These are phyloP conservation scores for Penaeus monodon DNA, from an alignment of 2,888 invertebrate species.

Conservation along the genomic window DNA sequence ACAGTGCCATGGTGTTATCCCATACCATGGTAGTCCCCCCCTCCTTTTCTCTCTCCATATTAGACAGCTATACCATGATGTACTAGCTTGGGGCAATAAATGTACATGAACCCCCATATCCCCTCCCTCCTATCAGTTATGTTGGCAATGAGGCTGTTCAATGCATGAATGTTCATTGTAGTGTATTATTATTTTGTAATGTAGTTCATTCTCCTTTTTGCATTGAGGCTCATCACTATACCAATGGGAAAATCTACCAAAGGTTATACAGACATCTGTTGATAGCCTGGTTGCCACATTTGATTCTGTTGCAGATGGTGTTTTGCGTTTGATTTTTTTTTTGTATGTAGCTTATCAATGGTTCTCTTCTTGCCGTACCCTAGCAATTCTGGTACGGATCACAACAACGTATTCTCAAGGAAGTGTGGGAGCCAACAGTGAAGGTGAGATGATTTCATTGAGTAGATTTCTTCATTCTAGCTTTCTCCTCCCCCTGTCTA, in stretches of 20 bases:
- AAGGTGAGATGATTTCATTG: conserved; percentile 70
- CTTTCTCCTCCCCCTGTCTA: conserved; percentile 8
- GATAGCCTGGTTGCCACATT: conserved; percentile 57
- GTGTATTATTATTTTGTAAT: background rate
- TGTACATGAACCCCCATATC: conserved; percentile 19
- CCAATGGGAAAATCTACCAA: background rate
- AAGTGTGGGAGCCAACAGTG: conserved; percentile 75
- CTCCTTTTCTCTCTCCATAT: background rate
- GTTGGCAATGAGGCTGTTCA: conserved; percentile 19
- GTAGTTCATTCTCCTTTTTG: background rate
- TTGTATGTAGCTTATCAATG: conserved; percentile 57
- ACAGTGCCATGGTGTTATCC: background rate
- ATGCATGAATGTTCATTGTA: background rate
- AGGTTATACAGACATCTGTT: conserved; percentile 1
- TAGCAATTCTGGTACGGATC: conserved; percentile 88
- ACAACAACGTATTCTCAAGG: conserved; percentile 80
- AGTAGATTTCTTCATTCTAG: conserved; percentile 1
- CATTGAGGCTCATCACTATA: background rate
- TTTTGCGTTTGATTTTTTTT: conserved; percentile 46
- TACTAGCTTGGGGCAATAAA: background rate
- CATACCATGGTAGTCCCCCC: conserved; percentile 10
- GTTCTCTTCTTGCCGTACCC: conserved; percentile 53
- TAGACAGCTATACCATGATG: conserved; percentile 17
- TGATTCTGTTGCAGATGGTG: conserved; percentile 53
- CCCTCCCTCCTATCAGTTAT: background rate